phyloP scores from a whole-genome alignment of 30 jellyfish, hydroid and myxozoan genomes.

The Clytia hemisphaerica region DNA sequence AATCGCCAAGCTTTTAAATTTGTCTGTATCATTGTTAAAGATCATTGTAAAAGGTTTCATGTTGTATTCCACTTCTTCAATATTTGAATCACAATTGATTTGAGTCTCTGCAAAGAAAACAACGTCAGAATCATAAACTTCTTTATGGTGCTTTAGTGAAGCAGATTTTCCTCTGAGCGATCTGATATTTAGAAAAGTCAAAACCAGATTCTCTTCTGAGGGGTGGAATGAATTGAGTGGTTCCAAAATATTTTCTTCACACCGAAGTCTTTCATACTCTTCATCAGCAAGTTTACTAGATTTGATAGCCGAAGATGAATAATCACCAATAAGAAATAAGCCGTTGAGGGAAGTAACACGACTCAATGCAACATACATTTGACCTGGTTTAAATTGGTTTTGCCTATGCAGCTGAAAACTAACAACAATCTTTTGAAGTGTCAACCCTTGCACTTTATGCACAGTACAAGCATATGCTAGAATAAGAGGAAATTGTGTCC shows the following conservation, averaged over 20 bases:
- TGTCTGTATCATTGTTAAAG: neutral
- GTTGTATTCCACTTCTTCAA: neutral
- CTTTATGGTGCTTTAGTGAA: neutral
- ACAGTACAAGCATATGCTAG: constrained; percentile 12
- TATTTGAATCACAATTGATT: neutral
- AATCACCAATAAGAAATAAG: constrained; percentile 2
- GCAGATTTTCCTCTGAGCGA: neutral
- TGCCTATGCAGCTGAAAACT: constrained; percentile 5
- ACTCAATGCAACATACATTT: constrained; percentile 11
- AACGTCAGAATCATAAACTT: no score
- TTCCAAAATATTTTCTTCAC: no score
- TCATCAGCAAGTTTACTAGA: neutral
- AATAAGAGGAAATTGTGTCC: constrained; percentile 3
- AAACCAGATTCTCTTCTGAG: no score
- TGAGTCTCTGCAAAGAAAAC: constrained; percentile 4
- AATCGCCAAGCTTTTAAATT: constrained; percentile 2
- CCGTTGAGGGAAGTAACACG: constrained; percentile 6
- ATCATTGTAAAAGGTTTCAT: neutral
- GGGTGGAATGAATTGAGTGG: no score
- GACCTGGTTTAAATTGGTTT: no score
- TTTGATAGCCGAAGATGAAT: neutral
- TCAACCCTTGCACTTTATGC: constrained; percentile 5
- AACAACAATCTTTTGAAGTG: neutral
- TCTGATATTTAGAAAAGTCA: neutral
- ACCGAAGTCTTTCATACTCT: constrained; percentile 12